A percentile compares a stretch with the other conserved stretches of the same genome.
These are phyloP conservation scores for Lithobates pipiens DNA, from an alignment of 2,797 vertebrate genomes.

Conservation along the genomic window DNA sequence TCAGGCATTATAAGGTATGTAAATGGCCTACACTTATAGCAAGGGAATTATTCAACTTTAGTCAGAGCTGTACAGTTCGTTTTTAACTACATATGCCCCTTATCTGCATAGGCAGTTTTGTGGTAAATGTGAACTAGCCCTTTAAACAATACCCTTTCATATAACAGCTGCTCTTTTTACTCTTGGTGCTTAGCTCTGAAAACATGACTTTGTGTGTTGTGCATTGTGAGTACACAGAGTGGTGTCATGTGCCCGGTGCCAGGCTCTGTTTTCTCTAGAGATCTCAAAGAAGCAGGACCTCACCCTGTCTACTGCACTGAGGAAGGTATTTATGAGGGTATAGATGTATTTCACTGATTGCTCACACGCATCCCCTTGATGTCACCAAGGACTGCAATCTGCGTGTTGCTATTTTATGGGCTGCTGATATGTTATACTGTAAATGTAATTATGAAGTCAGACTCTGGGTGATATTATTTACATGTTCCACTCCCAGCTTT, in stretches of 20 bases:
- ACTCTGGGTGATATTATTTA: not conserved
- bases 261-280: constrained; percentile 22
- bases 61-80: no score
- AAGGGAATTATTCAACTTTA: no score
- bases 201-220: not conserved
- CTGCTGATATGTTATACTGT: not conserved
- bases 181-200: no score
- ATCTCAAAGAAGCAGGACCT: not conserved
- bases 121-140: no score
- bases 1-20: no score
- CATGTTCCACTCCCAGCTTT: not conserved
- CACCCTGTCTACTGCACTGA: not conserved
- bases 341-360: not conserved
- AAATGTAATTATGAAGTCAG: not conserved
- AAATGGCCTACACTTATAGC: no score
- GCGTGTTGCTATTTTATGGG: not conserved
- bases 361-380: not conserved
- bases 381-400: not conserved
- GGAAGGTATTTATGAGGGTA: constrained; percentile 7
- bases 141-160: no score
- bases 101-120: no score
- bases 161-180: no score
- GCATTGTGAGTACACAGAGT: not conserved
- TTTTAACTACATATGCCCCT: no score
- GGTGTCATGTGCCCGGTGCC: constrained; percentile 16